A percentile compares a stretch with the other conserved stretches of the same genome.
Conservation (phyloP, 2,797 vertebrate genomes). For the Gouania willdenowi region DNA sequence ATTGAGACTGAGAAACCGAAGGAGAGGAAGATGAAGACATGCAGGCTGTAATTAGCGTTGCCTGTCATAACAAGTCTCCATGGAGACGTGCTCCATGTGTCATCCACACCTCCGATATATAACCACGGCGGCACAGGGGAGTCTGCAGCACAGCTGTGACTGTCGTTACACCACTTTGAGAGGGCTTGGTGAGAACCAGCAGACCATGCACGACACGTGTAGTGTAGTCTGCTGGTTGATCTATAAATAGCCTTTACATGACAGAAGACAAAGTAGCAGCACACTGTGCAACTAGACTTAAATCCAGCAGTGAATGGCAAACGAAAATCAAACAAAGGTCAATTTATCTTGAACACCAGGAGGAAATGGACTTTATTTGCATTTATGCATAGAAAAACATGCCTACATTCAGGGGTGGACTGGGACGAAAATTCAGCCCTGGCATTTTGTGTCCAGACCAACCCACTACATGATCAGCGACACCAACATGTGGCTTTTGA, state of each 20-base stretch:
- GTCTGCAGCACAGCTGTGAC: conserved; percentile 37
- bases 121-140: conserved; percentile 43
- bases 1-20: conserved; percentile 2
- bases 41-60: conserved; percentile 63
- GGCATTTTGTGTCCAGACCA: no score
- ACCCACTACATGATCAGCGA: no score
- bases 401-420: no score
- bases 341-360: conserved; percentile 20
- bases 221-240: conserved; percentile 9
- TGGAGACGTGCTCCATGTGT: conserved; percentile 66
- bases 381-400: conserved; percentile 71
- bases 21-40: conserved; percentile 23
- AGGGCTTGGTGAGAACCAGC: conserved; percentile 21
- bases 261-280: conserved; percentile 12
- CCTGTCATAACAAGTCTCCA: conserved; percentile 71
- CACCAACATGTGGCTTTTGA: no score
- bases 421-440: no score
- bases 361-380: conserved; percentile 53
- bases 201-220: conserved; percentile 12
- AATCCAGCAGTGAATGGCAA: conserved; percentile 9
- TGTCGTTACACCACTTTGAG: conserved; percentile 29
- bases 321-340: neutral
- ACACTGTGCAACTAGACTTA: neutral
- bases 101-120: conserved; percentile 55
- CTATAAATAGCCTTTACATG: conserved; percentile 40